These are phyloP conservation scores for Drosophila miranda DNA, from an alignment of 1,140 invertebrate genomes.

Conservation along the genomic window DNA sequence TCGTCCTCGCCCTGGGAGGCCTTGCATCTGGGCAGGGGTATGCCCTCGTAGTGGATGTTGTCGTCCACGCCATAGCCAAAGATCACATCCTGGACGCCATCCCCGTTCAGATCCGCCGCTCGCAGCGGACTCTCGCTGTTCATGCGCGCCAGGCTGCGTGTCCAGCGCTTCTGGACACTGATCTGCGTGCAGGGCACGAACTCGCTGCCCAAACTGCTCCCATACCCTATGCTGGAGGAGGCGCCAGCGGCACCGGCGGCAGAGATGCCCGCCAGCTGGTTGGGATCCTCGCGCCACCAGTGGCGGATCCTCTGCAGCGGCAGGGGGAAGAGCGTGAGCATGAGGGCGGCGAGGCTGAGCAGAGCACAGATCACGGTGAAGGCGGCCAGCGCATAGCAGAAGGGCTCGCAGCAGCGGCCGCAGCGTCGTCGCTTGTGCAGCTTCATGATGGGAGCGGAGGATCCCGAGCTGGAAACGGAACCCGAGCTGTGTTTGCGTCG, in stretches of 20 bases:
- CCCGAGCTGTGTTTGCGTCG: conserved; percentile 83
- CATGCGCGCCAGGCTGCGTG: conserved; percentile 87
- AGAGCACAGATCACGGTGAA: conserved; percentile 84
- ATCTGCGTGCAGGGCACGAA: conserved; percentile 88
- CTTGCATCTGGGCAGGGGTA: conserved; percentile 73
- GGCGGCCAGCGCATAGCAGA: conserved; percentile 86
- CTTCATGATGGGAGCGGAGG: conserved; percentile 82
- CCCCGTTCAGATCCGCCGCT: conserved; percentile 88
- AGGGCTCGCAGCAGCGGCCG: conserved; percentile 84
- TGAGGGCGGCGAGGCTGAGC: conserved; percentile 85
- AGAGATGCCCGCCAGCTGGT: conserved; percentile 20
- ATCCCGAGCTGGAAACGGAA: conserved; percentile 52
- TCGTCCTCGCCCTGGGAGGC: conserved; percentile 70
- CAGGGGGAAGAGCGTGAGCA: conserved; percentile 87
- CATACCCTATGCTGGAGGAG: conserved; percentile 36
- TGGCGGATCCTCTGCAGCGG: conserved; percentile 85
- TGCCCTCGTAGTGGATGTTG: conserved; percentile 77
- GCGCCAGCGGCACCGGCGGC: neutral
- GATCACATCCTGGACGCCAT: conserved; percentile 89
- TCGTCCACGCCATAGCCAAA: conserved; percentile 89
- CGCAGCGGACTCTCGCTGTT: conserved; percentile 90
- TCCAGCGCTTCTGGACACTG: conserved; percentile 88
- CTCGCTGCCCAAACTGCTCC: conserved; percentile 70
- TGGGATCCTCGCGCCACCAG: conserved; percentile 83
- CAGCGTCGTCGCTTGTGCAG: conserved; percentile 83